Evolutionary conservation across 2,113 vertebrate species (phyloP).

Genomic region (Capreolus pygargus): DNA sequence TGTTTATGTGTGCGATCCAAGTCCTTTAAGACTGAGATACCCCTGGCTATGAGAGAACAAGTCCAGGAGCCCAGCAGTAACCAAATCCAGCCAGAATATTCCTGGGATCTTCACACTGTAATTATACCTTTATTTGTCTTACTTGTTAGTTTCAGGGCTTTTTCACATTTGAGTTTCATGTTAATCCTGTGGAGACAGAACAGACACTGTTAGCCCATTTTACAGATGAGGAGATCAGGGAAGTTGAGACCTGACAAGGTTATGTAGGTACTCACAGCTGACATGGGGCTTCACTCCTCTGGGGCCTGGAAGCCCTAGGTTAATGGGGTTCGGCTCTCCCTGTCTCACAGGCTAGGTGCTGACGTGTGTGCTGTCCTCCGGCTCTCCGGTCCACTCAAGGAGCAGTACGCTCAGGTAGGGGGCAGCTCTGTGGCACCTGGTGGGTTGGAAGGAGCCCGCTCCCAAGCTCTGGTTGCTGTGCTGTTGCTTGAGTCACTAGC

Average conservation of each 20-base stretch:
- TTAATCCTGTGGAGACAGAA: background rate
- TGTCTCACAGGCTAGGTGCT: constrained; percentile 72
- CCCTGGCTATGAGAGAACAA: background rate
- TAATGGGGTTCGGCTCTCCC: background rate
- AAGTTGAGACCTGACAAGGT: background rate
- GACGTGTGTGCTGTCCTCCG: constrained; percentile 78
- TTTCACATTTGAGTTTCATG: background rate
- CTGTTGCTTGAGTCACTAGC: background rate
- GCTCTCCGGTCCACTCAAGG: constrained; percentile 82
- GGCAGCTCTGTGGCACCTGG: background rate
- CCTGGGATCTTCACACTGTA: background rate
- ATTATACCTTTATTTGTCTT: background rate
- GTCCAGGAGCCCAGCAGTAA: background rate
- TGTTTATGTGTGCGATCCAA: background rate
- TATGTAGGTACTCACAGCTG: background rate
- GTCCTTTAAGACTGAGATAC: background rate
- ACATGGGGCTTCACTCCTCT: background rate
- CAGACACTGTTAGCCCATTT: background rate
- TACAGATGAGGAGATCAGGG: background rate
- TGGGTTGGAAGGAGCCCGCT: background rate
- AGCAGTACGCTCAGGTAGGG: constrained; percentile 81
- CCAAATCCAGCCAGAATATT: background rate
- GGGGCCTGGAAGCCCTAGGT: background rate
- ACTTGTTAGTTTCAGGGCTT: background rate
- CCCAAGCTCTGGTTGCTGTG: background rate